Evolutionary conservation across 2,888 invertebrate species (phyloP).

Genomic region (Polyommatus icarus): DNA sequence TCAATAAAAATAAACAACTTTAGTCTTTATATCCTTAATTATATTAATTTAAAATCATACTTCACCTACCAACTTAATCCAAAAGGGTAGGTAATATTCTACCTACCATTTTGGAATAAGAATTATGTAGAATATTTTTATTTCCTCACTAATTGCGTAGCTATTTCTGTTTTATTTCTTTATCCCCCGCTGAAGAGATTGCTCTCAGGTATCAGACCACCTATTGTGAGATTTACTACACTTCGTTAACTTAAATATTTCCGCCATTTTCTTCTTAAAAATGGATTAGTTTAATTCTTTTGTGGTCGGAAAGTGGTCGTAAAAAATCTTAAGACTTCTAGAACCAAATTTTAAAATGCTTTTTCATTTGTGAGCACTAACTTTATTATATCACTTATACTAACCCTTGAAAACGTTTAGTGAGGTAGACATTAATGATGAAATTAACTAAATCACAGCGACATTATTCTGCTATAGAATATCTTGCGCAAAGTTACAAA

Average conservation of each 20-base stretch:
- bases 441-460: not conserved
- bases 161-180: constrained; percentile 21
- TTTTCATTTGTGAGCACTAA: not conserved
- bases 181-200: constrained; percentile 13
- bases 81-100: not conserved
- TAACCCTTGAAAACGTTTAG: not conserved
- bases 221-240: constrained; percentile 25
- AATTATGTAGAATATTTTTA: constrained; percentile 1
- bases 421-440: not conserved
- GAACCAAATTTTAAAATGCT: not conserved
- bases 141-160: constrained; percentile 2
- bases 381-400: no score
- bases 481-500: not conserved
- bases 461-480: not conserved
- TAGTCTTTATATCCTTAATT: no score
- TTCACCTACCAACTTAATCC: not conserved
- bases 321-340: not conserved
- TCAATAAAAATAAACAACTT: no score
- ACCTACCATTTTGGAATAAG: no score
- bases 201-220: constrained; percentile 20
- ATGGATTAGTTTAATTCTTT: not conserved
- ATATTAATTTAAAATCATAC: no score
- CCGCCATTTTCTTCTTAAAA: constrained; percentile 1
- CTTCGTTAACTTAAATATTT: constrained; percentile 14
- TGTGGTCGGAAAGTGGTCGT: not conserved